Conservation (phyloP, 2,888 invertebrate genomes). For the Agrochola litura region DNA sequence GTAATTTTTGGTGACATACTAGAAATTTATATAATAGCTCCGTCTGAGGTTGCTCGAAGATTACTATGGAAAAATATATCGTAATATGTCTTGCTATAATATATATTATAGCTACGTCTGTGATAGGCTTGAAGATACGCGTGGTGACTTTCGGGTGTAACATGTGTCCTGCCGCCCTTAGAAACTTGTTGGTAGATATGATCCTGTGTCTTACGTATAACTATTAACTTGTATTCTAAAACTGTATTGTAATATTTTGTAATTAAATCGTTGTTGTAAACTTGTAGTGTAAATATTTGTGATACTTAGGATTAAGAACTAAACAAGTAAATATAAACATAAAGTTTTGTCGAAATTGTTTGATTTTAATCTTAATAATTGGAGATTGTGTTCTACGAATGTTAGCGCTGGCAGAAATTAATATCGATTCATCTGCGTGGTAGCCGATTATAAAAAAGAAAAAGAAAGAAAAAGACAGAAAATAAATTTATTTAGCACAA, state of each 20-base stretch:
- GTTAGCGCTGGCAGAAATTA: background rate
- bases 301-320: slow-evolving; percentile 53
- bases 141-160: background rate
- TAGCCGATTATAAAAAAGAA: background rate
- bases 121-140: too few relatives aligned
- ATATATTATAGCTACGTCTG: too few relatives aligned
- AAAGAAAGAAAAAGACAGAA: too few relatives aligned
- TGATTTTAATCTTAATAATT: slow-evolving; percentile 22
- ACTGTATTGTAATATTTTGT: slow-evolving; percentile 10
- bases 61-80: too few relatives aligned
- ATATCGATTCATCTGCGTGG: background rate
- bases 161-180: background rate
- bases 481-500: too few relatives aligned
- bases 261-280: slow-evolving; percentile 32
- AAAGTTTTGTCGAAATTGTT: slow-evolving; percentile 14
- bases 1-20: too few relatives aligned
- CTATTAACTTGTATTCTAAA: background rate
- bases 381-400: background rate
- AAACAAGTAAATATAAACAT: slow-evolving; percentile 30
- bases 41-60: too few relatives aligned
- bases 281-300: slow-evolving; percentile 49
- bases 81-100: too few relatives aligned
- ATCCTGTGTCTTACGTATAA: background rate
- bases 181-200: background rate
- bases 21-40: too few relatives aligned